A percentile compares a stretch with the other conserved stretches of the same genome.
These are phyloP conservation scores for Bombus haemorrhoidalis DNA, from an alignment of 1,140 invertebrate species.

Conservation along the genomic window DNA sequence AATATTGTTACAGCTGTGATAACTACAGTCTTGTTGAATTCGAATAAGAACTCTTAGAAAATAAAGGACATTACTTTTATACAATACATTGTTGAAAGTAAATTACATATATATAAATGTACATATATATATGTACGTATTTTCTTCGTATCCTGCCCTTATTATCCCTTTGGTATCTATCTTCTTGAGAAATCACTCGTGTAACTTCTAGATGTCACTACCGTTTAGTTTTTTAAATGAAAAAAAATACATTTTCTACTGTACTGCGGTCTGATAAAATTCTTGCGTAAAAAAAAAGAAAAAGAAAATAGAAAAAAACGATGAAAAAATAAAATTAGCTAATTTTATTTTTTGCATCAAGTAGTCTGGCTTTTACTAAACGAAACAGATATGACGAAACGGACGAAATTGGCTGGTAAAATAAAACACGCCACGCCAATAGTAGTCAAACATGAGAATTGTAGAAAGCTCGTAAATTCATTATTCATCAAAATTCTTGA, in stretches of 20 bases:
- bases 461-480: slow-evolving; percentile 2
- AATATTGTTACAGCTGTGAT: slow-evolving; percentile 34
- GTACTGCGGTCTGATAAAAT: neutral
- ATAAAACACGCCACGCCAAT: neutral
- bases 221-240: neutral
- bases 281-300: neutral
- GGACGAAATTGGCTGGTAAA: neutral
- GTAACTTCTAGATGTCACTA: neutral
- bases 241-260: no score
- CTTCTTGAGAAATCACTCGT: neutral
- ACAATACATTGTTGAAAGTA: slow-evolving; percentile 9
- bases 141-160: neutral
- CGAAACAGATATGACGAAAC: neutral
- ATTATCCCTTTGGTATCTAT: neutral
- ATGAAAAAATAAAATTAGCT: neutral
- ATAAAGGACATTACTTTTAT: slow-evolving; percentile 44
- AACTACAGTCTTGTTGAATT: slow-evolving; percentile 17
- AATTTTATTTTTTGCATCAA: neutral
- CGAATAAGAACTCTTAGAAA: slow-evolving; percentile 22
- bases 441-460: neutral
- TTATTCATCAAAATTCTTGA: neutral
- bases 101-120: no score
- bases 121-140: neutral
- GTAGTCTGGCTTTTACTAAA: neutral
- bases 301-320: neutral